A percentile compares a stretch with the other conserved stretches of the same genome.
Evolutionary conservation across 2,797 vertebrate genomes (phyloP).

Genomic region (Rhadinocentrus ornatus): DNA sequence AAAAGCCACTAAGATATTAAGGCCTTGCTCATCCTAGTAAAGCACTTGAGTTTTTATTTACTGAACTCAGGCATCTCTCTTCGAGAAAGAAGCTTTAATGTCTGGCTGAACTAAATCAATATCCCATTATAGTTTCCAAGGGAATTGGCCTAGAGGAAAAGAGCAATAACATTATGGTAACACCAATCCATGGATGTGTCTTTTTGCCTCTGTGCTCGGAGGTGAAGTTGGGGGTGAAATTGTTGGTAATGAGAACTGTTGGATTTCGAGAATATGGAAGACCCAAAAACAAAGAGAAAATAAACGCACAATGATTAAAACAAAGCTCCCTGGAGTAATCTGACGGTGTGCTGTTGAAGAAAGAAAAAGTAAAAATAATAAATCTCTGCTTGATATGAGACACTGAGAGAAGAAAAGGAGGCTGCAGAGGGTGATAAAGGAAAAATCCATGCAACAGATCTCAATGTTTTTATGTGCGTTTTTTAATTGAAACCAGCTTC

Average conservation of each 20-base stretch:
- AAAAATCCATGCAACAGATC: constrained; percentile 78
- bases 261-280: constrained; percentile 56
- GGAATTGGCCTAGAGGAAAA: constrained; percentile 65
- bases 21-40: constrained; percentile 18
- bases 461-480: constrained; percentile 77
- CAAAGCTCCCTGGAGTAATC: constrained; percentile 37
- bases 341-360: constrained; percentile 31
- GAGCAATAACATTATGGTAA: constrained; percentile 66
- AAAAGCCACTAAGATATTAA: constrained; percentile 23
- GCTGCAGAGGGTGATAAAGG: constrained; percentile 54
- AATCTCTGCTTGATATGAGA: constrained; percentile 54
- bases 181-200: constrained; percentile 42
- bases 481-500: constrained; percentile 92
- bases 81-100: constrained; percentile 53
- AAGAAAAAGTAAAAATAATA: constrained; percentile 16
- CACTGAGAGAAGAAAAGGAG: constrained; percentile 41
- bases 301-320: constrained; percentile 53
- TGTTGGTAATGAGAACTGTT: constrained; percentile 56
- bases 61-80: constrained; percentile 47
- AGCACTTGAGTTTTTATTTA: constrained; percentile 63
- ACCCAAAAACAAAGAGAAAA: constrained; percentile 55
- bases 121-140: constrained; percentile 72
- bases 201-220: constrained; percentile 33
- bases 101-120: constrained; percentile 73
- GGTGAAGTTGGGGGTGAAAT: constrained; percentile 48